A percentile compares a stretch with the other conserved stretches of the same genome.
These are phyloP conservation scores for Thecocarcelia acutangulata DNA, from an alignment of 2,888 invertebrate genomes.

Conservation along the genomic window DNA sequence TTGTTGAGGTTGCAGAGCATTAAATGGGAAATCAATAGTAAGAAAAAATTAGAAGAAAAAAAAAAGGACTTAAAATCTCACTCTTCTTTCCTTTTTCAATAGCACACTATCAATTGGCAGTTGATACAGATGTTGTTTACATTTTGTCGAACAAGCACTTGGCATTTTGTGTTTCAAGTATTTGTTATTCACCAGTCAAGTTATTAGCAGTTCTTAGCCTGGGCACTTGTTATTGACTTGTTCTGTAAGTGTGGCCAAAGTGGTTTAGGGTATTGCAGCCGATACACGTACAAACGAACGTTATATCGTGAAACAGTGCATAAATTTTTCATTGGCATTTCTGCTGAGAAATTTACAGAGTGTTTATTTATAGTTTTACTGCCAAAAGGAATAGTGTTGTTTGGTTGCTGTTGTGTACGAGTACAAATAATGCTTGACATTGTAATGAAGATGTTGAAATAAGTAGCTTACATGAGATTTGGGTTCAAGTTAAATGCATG, in stretches of 20 bases:
- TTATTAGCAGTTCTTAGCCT: slow-evolving; percentile 15
- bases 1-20: neutral
- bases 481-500: too few relatives aligned
- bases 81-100: neutral
- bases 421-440: neutral
- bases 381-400: neutral
- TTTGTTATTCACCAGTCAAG: slow-evolving; percentile 44
- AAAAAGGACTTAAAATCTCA: slow-evolving; percentile 1
- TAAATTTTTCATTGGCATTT: slow-evolving; percentile 11
- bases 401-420: neutral
- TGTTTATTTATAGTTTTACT: neutral
- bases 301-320: neutral
- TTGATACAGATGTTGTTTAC: slow-evolving; percentile 10
- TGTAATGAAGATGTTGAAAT: neutral
- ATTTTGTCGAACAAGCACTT: slow-evolving; percentile 25
- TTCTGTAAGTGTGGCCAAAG: neutral
- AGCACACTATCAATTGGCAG: slow-evolving; percentile 21
- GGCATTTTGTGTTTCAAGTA: slow-evolving; percentile 29
- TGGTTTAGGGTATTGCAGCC: neutral
- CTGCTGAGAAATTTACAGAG: neutral
- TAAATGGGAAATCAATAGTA: neutral
- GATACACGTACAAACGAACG: neutral
- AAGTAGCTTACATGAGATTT: neutral
- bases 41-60: neutral
- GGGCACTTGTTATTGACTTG: slow-evolving; percentile 11